Conservation (phyloP, 2,113 vertebrate genomes). For the Lasiurus cinereus region DNA sequence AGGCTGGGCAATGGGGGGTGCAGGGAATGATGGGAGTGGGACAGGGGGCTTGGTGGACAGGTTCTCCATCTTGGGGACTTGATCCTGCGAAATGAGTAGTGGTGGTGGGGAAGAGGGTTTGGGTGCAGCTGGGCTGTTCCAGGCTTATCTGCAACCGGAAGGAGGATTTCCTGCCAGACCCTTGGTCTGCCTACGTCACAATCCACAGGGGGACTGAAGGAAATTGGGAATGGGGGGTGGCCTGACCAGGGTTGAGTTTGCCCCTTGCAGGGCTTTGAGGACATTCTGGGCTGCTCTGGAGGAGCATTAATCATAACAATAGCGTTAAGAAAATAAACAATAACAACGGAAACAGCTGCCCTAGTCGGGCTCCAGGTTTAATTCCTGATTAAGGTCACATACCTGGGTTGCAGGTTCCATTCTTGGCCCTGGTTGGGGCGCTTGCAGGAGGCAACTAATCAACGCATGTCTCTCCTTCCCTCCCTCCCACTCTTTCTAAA, state of each 20-base stretch:
- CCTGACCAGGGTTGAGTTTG: not conserved
- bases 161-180: constrained; percentile 82
- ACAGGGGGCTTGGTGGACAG: not conserved
- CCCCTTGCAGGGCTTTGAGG: not conserved
- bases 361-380: too few relatives aligned
- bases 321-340: not conserved
- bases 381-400: too few relatives aligned
- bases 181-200: constrained; percentile 67
- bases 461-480: too few relatives aligned
- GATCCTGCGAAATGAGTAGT: constrained; percentile 53
- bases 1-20: not conserved
- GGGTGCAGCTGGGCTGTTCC: constrained; percentile 62
- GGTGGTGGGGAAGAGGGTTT: constrained; percentile 29
- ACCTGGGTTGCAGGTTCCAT: too few relatives aligned
- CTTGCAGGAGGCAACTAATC: too few relatives aligned
- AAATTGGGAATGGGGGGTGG: not conserved
- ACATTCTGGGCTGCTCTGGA: not conserved
- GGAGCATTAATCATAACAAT: not conserved
- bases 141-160: constrained; percentile 79
- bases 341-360: not conserved
- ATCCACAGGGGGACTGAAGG: not conserved
- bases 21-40: not conserved
- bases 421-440: too few relatives aligned
- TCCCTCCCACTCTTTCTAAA: too few relatives aligned
- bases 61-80: constrained; percentile 50